Conservation (phyloP, 2,888 invertebrate species). For the Caenorhabditis macrosperma region DNA sequence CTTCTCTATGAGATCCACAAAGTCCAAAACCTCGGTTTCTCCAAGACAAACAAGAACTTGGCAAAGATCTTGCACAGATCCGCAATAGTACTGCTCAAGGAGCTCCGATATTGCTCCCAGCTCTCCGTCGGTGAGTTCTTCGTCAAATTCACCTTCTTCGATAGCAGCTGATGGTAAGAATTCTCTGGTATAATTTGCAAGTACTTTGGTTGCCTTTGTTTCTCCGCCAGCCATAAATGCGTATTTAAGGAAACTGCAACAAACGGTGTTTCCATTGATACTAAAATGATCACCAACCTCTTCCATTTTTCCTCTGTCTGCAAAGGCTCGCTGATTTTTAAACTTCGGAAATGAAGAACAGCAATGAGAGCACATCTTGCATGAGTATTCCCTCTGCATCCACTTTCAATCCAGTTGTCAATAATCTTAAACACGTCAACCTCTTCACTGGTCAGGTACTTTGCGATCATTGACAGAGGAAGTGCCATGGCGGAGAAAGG, state of each 20-base stretch:
- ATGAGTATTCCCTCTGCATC: neutral
- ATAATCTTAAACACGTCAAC: constrained; percentile 10
- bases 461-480: constrained; percentile 14
- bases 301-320: neutral
- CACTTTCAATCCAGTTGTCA: neutral
- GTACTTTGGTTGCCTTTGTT: constrained; percentile 1
- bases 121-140: constrained; percentile 1
- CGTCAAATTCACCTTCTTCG: constrained; percentile 7
- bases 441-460: constrained; percentile 19
- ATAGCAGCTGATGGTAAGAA: neutral
- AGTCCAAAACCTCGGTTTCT: constrained; percentile 15
- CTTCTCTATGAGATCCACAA: constrained; percentile 19
- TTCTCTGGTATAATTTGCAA: neutral
- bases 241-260: neutral
- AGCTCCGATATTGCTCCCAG: neutral
- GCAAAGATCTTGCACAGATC: constrained; percentile 33
- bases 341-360: constrained; percentile 5
- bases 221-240: neutral
- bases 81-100: constrained; percentile 19
- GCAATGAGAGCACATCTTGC: constrained; percentile 22
- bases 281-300: no score
- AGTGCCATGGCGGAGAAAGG: constrained; percentile 24
- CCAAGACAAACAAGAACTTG: constrained; percentile 32
- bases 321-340: neutral
- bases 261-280: no score